Evolutionary conservation across 2,797 vertebrate genomes (phyloP), one percentile per base, ranked within the genome.

Genomic region (Urophycis tenuis): DNA sequence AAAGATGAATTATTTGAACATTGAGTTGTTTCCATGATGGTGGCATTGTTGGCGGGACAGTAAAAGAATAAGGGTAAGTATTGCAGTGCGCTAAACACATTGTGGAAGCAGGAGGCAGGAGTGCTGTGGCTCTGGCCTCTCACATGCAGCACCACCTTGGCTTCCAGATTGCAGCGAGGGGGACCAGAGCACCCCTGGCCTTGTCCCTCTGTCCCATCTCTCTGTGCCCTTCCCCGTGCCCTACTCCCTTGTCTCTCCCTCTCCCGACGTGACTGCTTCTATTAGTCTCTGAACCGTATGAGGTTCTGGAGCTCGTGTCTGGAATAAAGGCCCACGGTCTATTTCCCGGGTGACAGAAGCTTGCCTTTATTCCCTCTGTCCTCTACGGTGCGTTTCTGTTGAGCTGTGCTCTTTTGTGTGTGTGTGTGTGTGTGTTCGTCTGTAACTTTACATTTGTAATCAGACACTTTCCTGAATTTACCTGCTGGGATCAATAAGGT

Each of bases 251-350:
- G n/a, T 67, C 60, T 29, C 60, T 29, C 60, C 12, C 60, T 14
- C 60, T 67, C n/a, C 25, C 14, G 53, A 64, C n/a, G 53, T 25
- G 60, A 67, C 60, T 67, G 60, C 60, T 67, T 67, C 60, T 67
- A n/a, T 29, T 67, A 67, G 60, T 67, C 60, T 67, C n/a, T 67
- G 60, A 67, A 67, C 60, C 14, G 25, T 67, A 67, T 67, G 60
- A 67, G 60, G 60, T 10, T 67, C 60, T 10, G 5, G 53, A 45
- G 15, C 53, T 60, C 15, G 53, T 60, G 53, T 60, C 53, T 60
- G n/a, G 22, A 25, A 60, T 60, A 60, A 60, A 60, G 53, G 53
- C n/a, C 7, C 25, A n/a, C 53, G 10, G 53, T 67, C 60, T 67
- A 14, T 67, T 67, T 29, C 60, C 60, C 11, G 25, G 60, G 8